These are phyloP conservation scores for Centrocercus urophasianus DNA, from an alignment of 2,113 vertebrate species.

Conservation along the genomic window DNA sequence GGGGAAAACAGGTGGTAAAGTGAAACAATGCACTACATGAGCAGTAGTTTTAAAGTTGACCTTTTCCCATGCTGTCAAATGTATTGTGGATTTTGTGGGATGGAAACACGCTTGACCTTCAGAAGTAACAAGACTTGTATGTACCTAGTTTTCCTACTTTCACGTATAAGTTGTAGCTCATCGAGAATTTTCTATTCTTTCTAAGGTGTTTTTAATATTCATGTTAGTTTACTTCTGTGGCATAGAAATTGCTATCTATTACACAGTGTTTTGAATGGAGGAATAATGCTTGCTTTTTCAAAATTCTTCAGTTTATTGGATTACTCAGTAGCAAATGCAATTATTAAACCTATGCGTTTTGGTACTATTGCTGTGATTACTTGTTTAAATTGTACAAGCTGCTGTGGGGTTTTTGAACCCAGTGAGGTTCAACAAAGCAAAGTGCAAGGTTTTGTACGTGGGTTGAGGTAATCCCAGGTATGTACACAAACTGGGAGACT, in stretches of 20 bases:
- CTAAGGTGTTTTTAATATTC: background rate
- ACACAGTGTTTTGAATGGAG: background rate
- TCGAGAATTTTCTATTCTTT: background rate
- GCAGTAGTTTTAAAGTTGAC: constrained; percentile 20
- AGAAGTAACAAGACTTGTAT: constrained; percentile 2
- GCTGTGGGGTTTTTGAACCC: too few relatives aligned
- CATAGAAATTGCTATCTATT: background rate
- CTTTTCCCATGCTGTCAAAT: constrained; percentile 17
- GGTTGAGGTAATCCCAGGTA: too few relatives aligned
- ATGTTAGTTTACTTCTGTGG: background rate
- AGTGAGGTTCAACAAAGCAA: too few relatives aligned
- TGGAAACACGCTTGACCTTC: constrained; percentile 13
- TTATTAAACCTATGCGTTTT: background rate
- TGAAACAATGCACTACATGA: background rate
- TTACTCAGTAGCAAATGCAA: background rate
- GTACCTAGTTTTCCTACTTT: background rate
- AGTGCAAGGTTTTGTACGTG: too few relatives aligned
- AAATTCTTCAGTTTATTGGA: background rate
- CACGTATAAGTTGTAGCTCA: background rate
- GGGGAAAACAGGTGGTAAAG: background rate
- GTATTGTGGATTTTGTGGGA: constrained; percentile 7
- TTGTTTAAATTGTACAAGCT: background rate
- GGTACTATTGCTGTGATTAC: background rate
- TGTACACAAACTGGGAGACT: too few relatives aligned
- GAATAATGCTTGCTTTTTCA: background rate